phyloP scores from a whole-genome alignment of 2,113 vertebrate species.

The Notechis scutatus region DNA sequence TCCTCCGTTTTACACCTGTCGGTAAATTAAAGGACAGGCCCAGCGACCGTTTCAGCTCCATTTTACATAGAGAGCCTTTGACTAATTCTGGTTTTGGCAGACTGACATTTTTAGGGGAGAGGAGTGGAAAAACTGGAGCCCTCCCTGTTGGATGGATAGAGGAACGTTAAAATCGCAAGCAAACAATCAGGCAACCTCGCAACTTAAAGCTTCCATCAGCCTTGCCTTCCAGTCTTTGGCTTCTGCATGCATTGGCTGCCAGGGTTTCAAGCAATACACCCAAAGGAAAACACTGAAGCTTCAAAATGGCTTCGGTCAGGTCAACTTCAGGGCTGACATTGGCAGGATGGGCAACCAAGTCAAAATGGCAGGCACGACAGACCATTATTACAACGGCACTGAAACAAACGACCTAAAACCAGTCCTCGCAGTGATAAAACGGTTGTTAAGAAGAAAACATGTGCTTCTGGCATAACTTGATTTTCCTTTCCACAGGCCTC shows the following conservation, averaged over 20 bases:
- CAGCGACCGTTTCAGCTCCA: background rate
- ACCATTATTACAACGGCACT: background rate
- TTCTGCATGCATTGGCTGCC: background rate
- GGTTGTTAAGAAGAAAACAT: slow-evolving; percentile 31
- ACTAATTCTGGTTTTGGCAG: background rate
- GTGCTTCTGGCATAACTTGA: slow-evolving; percentile 14
- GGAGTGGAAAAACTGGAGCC: background rate
- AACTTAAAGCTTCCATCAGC: background rate
- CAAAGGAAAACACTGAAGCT: too few relatives aligned
- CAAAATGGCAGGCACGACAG: background rate
- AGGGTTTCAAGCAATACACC: too few relatives aligned
- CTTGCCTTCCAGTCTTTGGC: background rate
- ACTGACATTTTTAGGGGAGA: background rate
- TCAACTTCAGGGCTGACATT: too few relatives aligned
- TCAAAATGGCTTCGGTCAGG: too few relatives aligned
- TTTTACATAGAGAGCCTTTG: background rate
- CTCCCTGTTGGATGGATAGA: background rate
- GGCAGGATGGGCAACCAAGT: background rate
- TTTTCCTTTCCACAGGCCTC: background rate
- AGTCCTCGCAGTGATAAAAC: slow-evolving; percentile 6
- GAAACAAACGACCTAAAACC: background rate
- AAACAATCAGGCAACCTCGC: background rate
- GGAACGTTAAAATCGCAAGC: background rate
- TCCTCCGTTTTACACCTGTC: background rate
- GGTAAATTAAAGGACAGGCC: background rate